Base-by-base conservation (phyloP, 1,140 invertebrate species). In the Lasaia peninsularis region DNA sequence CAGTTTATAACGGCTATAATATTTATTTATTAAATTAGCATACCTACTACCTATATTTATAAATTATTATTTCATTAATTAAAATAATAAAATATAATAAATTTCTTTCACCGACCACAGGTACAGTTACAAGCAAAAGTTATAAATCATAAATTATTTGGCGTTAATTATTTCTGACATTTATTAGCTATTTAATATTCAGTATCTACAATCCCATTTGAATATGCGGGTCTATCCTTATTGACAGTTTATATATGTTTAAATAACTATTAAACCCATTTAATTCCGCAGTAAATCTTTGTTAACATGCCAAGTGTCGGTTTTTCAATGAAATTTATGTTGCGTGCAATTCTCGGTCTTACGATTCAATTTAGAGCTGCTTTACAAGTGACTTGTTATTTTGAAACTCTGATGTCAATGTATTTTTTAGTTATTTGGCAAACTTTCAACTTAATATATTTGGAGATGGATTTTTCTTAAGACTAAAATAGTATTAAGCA, bases 311-410 rank as follows among this genome's bases (percentile, higher is more conserved):
- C 62, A 65, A 52, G 60, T 32, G 58, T 67, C 64, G 65, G 66
- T 75, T 73, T 80, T 74, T 73, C 65, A 72, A 58, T 73, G 57
- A 74, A 77, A 84, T 86, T 84, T 86, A 86, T 84, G 71, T 71
- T 66, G 78, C 77, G 72, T 79, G 66, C 75, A 73, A 60, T 76
- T 72, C 76, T 75, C 71, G 78, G 60, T 73, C 52, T 60, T 63
- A 66, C 69, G 57, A 62, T 69, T 62, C 56, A 65, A 69, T 65
- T 68, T 55, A 63, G 58, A 60, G 54, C 58, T 58, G 50, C 58
- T 56, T 73, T 75, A 67, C 40, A 48, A 48, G 20, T 21, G 40
- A 48, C 40, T 48, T 48, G 40, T 4, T 48, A 48, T 48, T 21
- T 48, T 48, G 1, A 48, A 11, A 16, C 24, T 0, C 0, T 28